Evolutionary conservation across 2,797 vertebrate species (phyloP), one percentile per base, ranked within the genome.

Genomic region (Chromis chromis): DNA sequence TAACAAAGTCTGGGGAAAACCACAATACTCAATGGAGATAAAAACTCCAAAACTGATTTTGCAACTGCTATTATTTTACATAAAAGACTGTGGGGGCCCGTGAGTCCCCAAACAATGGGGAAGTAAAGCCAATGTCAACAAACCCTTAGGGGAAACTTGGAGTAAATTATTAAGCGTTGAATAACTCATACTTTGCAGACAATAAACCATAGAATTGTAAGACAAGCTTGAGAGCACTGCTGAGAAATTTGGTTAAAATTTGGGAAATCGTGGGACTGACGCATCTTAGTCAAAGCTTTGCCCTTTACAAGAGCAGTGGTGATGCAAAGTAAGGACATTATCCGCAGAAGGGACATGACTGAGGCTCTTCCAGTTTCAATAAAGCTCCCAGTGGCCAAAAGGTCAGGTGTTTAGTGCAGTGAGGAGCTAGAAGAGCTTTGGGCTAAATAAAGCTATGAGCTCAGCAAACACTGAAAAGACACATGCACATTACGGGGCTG

Each of bases 361-460:
- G 66, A 27, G 21, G 65, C 63, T 77, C 57, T 36, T 64, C 56
- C 65, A 49, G 76, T 85, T 91, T 88, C 81, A 87, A 78, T 88
- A 82, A 84, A 91, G 83, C 83, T 75, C 81, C 78, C 59, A 49
- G 76, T 84, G 84, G 78, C 82, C 84, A 87, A 92, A 93, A 86
- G 92, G 92, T 93, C 92, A 91, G 86, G 76, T 82, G 89, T 87
- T 90, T 21, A 60, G 84, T 57, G 87, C 80, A 74, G 73, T 9
- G 76, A 78, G 88, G 63, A 84, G 80, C 83, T 85, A 80, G 82
- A 19, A 42, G 73, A 86, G 89, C 84, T 77, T 44, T 21, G 85
- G 60, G 89, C 93, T 95, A 95, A 94, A 93, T 94, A 93, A 93
- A 95, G 90, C 77, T 73, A 90, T 94, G 94, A 94, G 91, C 91